Percentiles rank a stretch among this genome's conserved stretches.
Conservation (phyloP, 2,113 vertebrate genomes). For the Malurus melanocephalus region DNA sequence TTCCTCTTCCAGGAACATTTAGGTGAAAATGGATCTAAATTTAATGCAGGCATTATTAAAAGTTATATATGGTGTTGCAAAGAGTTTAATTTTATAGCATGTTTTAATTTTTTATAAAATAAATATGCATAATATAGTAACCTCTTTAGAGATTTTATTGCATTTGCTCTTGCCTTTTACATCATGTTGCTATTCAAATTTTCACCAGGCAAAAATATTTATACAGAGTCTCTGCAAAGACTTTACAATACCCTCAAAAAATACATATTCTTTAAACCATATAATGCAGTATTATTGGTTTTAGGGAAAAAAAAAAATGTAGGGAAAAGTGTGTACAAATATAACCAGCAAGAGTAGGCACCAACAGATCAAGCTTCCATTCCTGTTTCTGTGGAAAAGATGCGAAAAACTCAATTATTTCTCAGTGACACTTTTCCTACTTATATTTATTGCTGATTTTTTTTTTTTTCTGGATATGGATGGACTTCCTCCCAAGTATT, state of each 20-base stretch:
- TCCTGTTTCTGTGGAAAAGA: neutral
- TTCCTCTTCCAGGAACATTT: neutral
- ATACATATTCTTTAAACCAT: neutral
- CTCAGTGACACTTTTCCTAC: neutral
- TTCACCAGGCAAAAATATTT: neutral
- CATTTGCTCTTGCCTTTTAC: neutral
- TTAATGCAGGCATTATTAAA: conserved; percentile 29
- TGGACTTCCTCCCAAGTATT: neutral
- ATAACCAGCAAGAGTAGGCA: neutral
- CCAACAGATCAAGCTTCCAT: neutral
- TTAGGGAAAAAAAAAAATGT: neutral
- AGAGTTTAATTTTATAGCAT: conserved; percentile 7
- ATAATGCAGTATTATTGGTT: neutral
- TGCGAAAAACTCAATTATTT: neutral
- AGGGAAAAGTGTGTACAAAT: neutral
- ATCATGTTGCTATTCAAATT: neutral
- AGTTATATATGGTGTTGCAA: neutral
- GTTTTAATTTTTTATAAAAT: neutral
- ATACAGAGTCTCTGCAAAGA: neutral
- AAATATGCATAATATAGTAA: neutral
- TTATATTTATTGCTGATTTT: neutral
- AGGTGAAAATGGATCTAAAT: conserved; percentile 12
- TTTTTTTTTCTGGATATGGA: neutral
- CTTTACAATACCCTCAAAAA: neutral
- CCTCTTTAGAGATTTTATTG: neutral